phyloP scores from a whole-genome alignment of 1,140 invertebrate species.

The Bemisia tabaci region DNA sequence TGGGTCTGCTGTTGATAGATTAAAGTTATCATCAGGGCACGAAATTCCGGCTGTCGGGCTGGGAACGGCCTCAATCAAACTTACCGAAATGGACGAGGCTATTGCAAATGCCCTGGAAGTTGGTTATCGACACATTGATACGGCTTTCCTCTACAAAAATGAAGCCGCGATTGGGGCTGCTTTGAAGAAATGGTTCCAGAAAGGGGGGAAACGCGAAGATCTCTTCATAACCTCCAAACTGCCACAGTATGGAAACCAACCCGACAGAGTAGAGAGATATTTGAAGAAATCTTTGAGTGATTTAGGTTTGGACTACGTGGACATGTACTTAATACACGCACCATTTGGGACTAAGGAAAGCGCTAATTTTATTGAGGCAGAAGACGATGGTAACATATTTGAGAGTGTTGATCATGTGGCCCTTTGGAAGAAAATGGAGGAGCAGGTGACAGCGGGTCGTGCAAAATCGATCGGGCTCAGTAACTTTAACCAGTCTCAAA shows the following conservation, averaged over 20 bases:
- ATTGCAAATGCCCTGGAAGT: slow-evolving; percentile 40
- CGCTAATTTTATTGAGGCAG: slow-evolving; percentile 17
- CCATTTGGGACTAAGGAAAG: slow-evolving; percentile 55
- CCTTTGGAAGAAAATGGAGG: slow-evolving; percentile 45
- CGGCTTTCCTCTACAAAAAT: slow-evolving; percentile 46
- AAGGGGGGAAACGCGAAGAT: slow-evolving; percentile 47
- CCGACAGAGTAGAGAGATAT: slow-evolving; percentile 53
- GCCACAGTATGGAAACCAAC: slow-evolving; percentile 40
- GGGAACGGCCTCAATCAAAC: slow-evolving; percentile 26
- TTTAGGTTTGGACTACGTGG: slow-evolving; percentile 62
- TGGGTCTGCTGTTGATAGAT: no score
- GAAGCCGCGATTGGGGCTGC: slow-evolving; percentile 44
- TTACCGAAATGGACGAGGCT: slow-evolving; percentile 39
- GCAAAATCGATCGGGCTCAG: slow-evolving; percentile 58
- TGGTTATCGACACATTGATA: slow-evolving; percentile 57
- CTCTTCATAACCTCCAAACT: slow-evolving; percentile 52
- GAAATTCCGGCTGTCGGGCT: no score
- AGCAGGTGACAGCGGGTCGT: slow-evolving; percentile 47
- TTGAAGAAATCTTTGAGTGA: slow-evolving; percentile 54
- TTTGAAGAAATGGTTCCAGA: slow-evolving; percentile 43
- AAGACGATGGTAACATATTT: slow-evolving; percentile 24
- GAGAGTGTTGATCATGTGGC: slow-evolving; percentile 20
- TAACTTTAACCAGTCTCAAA: slow-evolving; percentile 63
- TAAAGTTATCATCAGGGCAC: no score
- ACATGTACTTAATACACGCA: slow-evolving; percentile 70